Percentiles rank a stretch among this genome's conserved stretches.
These are phyloP conservation scores for Cataglyphis altisquamis DNA, from an alignment of 2,888 invertebrate genomes.

Conservation along the genomic window DNA sequence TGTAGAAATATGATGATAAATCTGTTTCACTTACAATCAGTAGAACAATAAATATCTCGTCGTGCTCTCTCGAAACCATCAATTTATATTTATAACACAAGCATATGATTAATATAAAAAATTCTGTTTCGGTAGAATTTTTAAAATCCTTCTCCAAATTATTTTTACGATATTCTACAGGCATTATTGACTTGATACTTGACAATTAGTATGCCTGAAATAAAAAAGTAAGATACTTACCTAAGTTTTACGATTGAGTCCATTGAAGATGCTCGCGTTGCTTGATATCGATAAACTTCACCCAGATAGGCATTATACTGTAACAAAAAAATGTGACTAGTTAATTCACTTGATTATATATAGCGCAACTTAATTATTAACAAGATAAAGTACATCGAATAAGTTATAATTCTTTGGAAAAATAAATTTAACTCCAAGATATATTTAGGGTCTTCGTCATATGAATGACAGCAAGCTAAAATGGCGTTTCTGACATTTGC, in stretches of 20 bases:
- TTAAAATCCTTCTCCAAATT: neutral
- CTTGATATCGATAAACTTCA: neutral
- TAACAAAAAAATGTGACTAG: constrained; percentile 19
- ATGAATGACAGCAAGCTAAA: neutral
- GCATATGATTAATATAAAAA: neutral
- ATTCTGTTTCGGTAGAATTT: neutral
- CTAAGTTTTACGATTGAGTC: neutral
- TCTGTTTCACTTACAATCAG: neutral
- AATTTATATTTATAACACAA: constrained; percentile 50
- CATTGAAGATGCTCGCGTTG: constrained; percentile 22
- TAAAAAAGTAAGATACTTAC: constrained; percentile 19
- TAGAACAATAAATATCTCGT: neutral
- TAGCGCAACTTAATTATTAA: neutral
- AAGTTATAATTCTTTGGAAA: neutral
- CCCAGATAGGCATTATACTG: constrained; percentile 17
- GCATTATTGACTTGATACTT: neutral
- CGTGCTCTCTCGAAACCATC: constrained; percentile 20
- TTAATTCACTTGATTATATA: neutral
- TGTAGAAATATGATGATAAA: neutral
- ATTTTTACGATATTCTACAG: neutral
- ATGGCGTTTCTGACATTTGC: neutral
- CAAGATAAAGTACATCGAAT: neutral
- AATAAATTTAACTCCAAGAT: neutral
- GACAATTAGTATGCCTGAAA: neutral
- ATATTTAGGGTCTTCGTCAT: neutral